Base-by-base conservation (phyloP, 1,140 invertebrate species). In the Orius insidiosus region DNA sequence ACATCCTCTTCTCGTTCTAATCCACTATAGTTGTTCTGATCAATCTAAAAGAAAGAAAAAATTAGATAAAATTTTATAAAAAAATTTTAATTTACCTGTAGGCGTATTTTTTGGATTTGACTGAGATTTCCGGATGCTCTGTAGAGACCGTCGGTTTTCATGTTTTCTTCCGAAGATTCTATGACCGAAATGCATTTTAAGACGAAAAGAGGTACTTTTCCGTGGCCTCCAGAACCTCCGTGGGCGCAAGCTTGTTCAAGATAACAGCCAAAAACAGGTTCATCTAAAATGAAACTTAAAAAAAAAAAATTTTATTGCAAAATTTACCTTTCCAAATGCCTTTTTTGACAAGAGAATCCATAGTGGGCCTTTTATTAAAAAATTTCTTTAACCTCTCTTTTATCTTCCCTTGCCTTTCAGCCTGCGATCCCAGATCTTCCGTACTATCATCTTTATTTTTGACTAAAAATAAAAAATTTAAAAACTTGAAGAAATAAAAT, bases 111-210 rank as follows among this genome's bases (percentile, higher is more conserved):
- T 63, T 87, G 84, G 45, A 88, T 80, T 60, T 84, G 75, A 46
- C 81, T 82, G 34, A 85, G 62, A 63, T 92, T 93, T 14, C 87
- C 87, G 53, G 79, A 85, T 15, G 85, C 81, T 36, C 87, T 64
- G 58, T 89, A 89, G 10, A 81, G 58, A 0, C 87, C 87, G 60
- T 90, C 86, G 37, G 81, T 75, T 55, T 75, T 74, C 58, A 93
- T 72, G 53, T 85, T 75, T 52, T 77, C 78, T 55, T 75, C 71
- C 57, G 70, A 75, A 30, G 68, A 65, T 64, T 93, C 87, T 40
- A 93, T 85, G 35, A 78, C 73, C 43, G 65, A 63, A 9, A 88
- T 76, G 43, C 85, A 84, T 10, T 72, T 70, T 38, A 70, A 68
- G 3, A 92, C 81, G 66, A 93, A 89, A 10, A 72, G 68, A 3